A percentile compares a stretch with the other conserved stretches of the same genome.
These are phyloP conservation scores for Thereuonema tuberculata DNA, from an alignment of 1,140 invertebrate species.

Conservation along the genomic window DNA sequence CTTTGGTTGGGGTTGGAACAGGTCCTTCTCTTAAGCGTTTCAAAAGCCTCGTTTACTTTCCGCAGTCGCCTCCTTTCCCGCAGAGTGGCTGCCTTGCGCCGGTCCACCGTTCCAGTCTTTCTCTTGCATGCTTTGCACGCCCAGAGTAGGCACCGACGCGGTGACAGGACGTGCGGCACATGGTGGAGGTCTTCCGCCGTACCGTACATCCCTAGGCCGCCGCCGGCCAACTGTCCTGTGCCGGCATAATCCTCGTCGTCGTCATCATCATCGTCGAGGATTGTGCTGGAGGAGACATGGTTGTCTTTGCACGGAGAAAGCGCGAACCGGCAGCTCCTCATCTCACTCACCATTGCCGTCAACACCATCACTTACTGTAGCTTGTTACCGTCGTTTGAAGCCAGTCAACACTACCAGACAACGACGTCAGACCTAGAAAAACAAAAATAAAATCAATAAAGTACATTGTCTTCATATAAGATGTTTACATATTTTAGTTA, in stretches of 20 bases:
- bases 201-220: too few relatives aligned
- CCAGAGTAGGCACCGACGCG: slow-evolving; percentile 73
- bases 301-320: neutral
- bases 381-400: too few relatives aligned
- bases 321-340: neutral
- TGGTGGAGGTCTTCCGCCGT: too few relatives aligned
- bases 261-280: neutral
- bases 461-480: too few relatives aligned
- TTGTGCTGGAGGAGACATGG: neutral
- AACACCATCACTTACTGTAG: too few relatives aligned
- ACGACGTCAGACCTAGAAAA: too few relatives aligned
- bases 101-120: slow-evolving; percentile 83
- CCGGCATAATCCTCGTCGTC: neutral
- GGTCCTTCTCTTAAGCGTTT: slow-evolving; percentile 78
- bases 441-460: too few relatives aligned
- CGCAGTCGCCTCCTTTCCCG: slow-evolving; percentile 76
- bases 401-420: too few relatives aligned
- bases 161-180: slow-evolving; percentile 31
- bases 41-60: slow-evolving; percentile 98
- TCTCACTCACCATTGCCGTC: neutral
- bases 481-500: too few relatives aligned
- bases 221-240: neutral
- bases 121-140: slow-evolving; percentile 93
- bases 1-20: slow-evolving; percentile 89
- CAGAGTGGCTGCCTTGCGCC: slow-evolving; percentile 90